phyloP scores from a whole-genome alignment of 2,113 vertebrate genomes.

The Ceyx melanurus region DNA sequence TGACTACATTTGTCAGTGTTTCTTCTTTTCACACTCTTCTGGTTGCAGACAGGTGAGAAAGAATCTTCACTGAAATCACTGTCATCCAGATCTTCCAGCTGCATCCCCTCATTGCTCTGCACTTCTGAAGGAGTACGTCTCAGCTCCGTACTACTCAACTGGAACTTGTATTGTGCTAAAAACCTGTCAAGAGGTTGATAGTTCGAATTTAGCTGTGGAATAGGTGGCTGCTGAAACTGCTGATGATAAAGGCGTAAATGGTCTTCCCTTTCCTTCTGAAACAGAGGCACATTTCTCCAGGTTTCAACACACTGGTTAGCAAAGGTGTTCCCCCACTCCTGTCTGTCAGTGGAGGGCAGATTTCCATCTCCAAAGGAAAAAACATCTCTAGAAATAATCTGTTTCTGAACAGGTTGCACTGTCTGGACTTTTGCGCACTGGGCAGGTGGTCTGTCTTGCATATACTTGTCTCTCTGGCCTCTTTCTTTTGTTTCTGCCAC shows the following conservation, averaged over 20 bases:
- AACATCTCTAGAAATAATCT: slow-evolving; percentile 50
- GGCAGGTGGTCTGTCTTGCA: neutral
- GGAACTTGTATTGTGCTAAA: slow-evolving; percentile 52
- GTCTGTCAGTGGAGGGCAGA: neutral
- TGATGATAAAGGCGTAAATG: slow-evolving; percentile 87
- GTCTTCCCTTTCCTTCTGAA: slow-evolving; percentile 80
- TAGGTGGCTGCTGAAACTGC: slow-evolving; percentile 85
- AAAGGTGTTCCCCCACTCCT: neutral
- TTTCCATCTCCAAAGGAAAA: slow-evolving; percentile 5
- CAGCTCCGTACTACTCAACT: neutral
- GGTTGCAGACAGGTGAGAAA: slow-evolving; percentile 68
- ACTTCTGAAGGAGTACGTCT: neutral
- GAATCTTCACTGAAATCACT: slow-evolving; percentile 84
- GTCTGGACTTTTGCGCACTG: slow-evolving; percentile 65
- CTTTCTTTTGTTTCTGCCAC: neutral
- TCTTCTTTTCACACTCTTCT: slow-evolving; percentile 31
- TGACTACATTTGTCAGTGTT: slow-evolving; percentile 7
- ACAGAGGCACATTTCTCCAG: slow-evolving; percentile 16
- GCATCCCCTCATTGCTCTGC: slow-evolving; percentile 46
- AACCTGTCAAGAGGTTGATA: slow-evolving; percentile 73
- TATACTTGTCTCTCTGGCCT: neutral
- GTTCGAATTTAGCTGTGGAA: slow-evolving; percentile 73
- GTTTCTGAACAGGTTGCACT: slow-evolving; percentile 76
- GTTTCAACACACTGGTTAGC: neutral
- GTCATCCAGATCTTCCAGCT: slow-evolving; percentile 76